Percentiles rank a stretch among this genome's conserved stretches.
These are phyloP conservation scores for Ostrea edulis DNA, from an alignment of 1,140 invertebrate genomes.

Conservation along the genomic window DNA sequence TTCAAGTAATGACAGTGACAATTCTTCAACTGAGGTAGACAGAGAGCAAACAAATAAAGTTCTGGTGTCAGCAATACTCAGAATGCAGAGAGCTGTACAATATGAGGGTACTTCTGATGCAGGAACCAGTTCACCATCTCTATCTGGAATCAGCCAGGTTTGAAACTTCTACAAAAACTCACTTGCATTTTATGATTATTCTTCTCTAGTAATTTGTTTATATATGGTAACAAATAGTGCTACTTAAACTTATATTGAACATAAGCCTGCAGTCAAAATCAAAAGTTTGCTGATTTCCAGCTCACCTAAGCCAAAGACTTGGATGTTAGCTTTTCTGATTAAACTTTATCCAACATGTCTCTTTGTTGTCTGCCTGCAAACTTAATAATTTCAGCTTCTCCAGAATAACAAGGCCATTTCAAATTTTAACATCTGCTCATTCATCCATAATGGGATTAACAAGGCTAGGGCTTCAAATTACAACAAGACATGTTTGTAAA, in stretches of 20 bases:
- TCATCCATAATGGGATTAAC: too few species aligned
- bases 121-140: slow-evolving; percentile 61
- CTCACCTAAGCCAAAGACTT: too few species aligned
- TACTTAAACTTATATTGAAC: background rate
- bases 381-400: too few species aligned
- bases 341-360: too few species aligned
- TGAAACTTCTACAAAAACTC: background rate
- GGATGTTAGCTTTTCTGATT: too few species aligned
- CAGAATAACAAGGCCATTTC: too few species aligned
- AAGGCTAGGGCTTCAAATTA: too few species aligned
- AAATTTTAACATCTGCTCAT: too few species aligned
- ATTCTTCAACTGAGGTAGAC: background rate
- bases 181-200: background rate
- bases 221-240: background rate
- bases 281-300: too few species aligned
- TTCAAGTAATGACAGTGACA: background rate
- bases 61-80: slow-evolving; percentile 46
- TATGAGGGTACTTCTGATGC: background rate
- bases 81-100: slow-evolving; percentile 42
- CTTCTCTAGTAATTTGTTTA: background rate
- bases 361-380: too few species aligned
- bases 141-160: slow-evolving; percentile 67
- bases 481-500: too few species aligned
- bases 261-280: too few species aligned
- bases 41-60: slow-evolving; percentile 38